phyloP scores from a whole-genome alignment of 2,797 vertebrate genomes.

The Danio tinwini region DNA sequence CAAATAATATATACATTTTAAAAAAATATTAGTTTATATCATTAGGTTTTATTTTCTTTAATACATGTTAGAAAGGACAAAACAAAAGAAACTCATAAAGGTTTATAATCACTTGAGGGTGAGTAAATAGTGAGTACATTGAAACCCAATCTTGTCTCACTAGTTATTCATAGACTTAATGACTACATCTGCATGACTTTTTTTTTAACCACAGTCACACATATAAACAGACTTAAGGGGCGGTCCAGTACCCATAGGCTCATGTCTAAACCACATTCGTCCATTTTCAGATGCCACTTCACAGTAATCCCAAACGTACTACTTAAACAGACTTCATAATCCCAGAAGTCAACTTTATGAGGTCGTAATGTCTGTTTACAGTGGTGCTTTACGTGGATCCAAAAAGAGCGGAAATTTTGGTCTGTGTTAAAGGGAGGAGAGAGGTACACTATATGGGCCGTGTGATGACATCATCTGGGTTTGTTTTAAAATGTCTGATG shows the following conservation, averaged over 20 bases:
- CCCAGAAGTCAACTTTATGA: neutral
- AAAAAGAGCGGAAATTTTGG: constrained; percentile 3
- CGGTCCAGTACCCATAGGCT: neutral
- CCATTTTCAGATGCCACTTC: constrained; percentile 20
- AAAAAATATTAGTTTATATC: too few species aligned
- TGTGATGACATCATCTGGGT: constrained; percentile 11
- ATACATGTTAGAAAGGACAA: too few species aligned
- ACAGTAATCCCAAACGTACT: constrained; percentile 8
- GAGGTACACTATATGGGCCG: neutral
- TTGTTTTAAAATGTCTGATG: neutral
- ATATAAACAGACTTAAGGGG: constrained; percentile 11
- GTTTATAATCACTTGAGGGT: too few species aligned
- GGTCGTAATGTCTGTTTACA: constrained; percentile 1
- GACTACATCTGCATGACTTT: constrained; percentile 32
- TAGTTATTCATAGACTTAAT: constrained; percentile 51
- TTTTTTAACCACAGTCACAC: constrained; percentile 13
- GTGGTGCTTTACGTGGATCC: neutral
- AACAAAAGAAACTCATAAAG: too few species aligned
- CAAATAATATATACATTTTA: too few species aligned
- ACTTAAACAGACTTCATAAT: constrained; percentile 17
- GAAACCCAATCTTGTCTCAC: neutral
- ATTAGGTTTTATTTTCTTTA: too few species aligned
- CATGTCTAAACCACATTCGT: constrained; percentile 12
- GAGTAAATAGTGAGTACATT: too few species aligned
- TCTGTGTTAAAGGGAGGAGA: neutral